A percentile compares a stretch with the other conserved stretches of the same genome.
Evolutionary conservation across 2,113 vertebrate species (phyloP).

Genomic region (Porphyrio hochstetteri): DNA sequence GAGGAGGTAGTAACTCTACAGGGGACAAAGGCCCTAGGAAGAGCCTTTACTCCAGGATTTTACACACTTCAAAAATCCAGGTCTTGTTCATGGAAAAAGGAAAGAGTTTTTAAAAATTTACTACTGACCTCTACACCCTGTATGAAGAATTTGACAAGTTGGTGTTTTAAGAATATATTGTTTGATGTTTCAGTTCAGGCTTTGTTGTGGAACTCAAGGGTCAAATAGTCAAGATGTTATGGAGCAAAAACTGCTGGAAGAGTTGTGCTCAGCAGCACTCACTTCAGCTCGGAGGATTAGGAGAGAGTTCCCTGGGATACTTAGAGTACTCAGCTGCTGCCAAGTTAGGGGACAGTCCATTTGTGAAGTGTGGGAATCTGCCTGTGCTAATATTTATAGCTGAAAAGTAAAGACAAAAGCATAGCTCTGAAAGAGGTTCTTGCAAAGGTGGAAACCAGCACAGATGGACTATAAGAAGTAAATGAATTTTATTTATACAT

Average conservation of each 20-base stretch:
- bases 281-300: background rate
- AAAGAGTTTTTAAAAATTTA: background rate
- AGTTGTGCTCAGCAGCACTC: background rate
- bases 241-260: background rate
- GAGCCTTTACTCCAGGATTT: slow-evolving; percentile 22
- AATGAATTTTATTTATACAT: background rate
- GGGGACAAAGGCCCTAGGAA: slow-evolving; percentile 20
- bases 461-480: background rate
- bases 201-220: background rate
- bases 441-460: background rate
- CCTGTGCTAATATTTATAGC: background rate
- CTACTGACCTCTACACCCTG: background rate
- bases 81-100: background rate
- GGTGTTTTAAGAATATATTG: background rate
- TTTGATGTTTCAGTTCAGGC: slow-evolving; percentile 31
- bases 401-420: background rate
- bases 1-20: slow-evolving; percentile 51
- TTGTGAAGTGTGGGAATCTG: background rate
- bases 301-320: background rate
- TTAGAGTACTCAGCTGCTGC: background rate
- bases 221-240: background rate
- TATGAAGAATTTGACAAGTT: slow-evolving; percentile 8
- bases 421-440: background rate
- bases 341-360: background rate
- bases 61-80: slow-evolving; percentile 10